Evolutionary conservation across 2,113 vertebrate genomes (phyloP).

Genomic region (Nanorana parkeri): DNA sequence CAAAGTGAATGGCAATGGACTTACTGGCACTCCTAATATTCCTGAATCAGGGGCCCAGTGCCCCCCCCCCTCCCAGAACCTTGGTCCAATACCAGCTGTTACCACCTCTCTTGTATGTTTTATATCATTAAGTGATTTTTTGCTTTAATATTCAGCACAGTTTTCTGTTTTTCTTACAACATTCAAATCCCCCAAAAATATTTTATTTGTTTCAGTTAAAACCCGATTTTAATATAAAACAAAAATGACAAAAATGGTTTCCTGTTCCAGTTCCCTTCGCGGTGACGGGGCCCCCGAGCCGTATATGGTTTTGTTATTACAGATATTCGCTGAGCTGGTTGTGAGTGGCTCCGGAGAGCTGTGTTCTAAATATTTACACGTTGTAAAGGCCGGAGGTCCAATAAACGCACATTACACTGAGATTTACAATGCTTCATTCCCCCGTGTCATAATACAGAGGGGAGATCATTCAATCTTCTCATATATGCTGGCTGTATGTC

Average conservation of each 20-base stretch:
- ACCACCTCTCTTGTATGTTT: too few species aligned
- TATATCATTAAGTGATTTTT: too few species aligned
- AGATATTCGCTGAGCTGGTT: not conserved
- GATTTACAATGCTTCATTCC: constrained; percentile 13
- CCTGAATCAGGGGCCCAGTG: too few species aligned
- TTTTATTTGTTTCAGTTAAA: too few species aligned
- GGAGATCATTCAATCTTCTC: not conserved
- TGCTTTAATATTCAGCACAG: too few species aligned
- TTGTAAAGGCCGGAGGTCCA: not conserved
- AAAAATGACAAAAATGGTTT: too few species aligned
- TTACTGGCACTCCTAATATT: too few species aligned
- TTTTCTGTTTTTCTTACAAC: too few species aligned
- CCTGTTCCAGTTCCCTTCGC: too few species aligned
- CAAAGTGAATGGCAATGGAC: too few species aligned
- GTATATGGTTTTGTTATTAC: constrained; percentile 5
- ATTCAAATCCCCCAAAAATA: too few species aligned
- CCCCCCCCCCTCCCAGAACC: not conserved
- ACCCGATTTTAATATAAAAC: too few species aligned
- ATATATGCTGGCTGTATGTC: not conserved
- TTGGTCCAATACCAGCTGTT: not conserved
- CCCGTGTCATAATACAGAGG: not conserved
- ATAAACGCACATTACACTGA: not conserved
- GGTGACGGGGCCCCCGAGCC: not conserved
- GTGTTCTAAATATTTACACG: constrained; percentile 20
- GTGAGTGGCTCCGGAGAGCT: not conserved